Base-by-base conservation (phyloP, 2,797 vertebrate genomes). In the Spea hammondii region DNA sequence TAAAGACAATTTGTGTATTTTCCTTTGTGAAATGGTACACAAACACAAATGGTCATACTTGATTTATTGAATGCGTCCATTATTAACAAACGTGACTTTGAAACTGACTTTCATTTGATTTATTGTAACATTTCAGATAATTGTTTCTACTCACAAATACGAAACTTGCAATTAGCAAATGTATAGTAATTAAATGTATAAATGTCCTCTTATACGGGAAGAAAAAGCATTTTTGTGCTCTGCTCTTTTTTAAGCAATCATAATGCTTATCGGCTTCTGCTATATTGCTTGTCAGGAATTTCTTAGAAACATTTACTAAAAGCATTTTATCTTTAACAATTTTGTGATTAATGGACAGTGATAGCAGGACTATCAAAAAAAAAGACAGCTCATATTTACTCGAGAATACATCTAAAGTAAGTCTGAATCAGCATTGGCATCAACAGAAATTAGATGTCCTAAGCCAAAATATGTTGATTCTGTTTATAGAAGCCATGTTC, bases 151-250 rank as follows among this genome's bases (percentile, higher is more conserved):
- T 69, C 46, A 44, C 11, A 60, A 54, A n/a, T 14, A 74, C 53
- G 11, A 79, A 73, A 79, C 71, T 57, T 55, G 12, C 68, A 76
- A 76, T 80, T 80, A 71, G 51, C 60, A 72, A 72, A 70, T 67
- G 78, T 67, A 80, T 72, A 66, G 60, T 14, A 46, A 76, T 50
- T 71, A 57, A 6, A 80, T 71, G 65, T 66, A 46, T 47, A 55
- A 65, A 60, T 17, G 65, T 51, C 11, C 14, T 68, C 72, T 80
- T 67, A 72, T 66, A 60, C 10, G 50, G 44, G 17, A n/a, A n/a
- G 76, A 69, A 32, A 76, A 57, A 76, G 79, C 17, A 17, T 76
- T 66, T 71, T 69, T 80, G 59, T 66, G 53, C 76, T 76, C 72
- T 76, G 8, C 49, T 70, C 49, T 49, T 80, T 70, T 65, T 66